phyloP scores from a whole-genome alignment of 2,888 invertebrate genomes.

The Tiliacea citrago region DNA sequence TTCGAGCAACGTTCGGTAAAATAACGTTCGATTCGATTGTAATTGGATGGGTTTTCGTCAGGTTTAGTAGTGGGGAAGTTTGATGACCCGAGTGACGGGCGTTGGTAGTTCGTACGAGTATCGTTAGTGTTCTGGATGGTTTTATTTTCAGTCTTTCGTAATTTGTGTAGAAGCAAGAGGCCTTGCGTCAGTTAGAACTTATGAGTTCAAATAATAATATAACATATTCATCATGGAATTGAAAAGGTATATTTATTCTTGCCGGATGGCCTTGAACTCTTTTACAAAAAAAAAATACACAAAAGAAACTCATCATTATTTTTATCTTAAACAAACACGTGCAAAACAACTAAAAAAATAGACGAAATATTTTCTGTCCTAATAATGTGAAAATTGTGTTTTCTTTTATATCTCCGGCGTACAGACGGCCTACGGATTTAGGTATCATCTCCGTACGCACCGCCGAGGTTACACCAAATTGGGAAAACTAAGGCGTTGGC shows the following conservation, averaged over 20 bases:
- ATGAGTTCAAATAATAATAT: background rate
- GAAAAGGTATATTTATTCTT: background rate
- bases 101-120: constrained; percentile 1
- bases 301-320: constrained; percentile 1
- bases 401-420: constrained; percentile 41
- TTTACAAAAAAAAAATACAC: background rate
- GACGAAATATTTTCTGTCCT: constrained; percentile 34
- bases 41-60: constrained; percentile 57
- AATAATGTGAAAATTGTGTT: constrained; percentile 55
- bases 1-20: constrained; percentile 41
- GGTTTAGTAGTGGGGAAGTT: constrained; percentile 35
- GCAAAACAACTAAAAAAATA: constrained; percentile 18
- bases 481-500: constrained; percentile 59
- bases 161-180: background rate
- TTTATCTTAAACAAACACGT: constrained; percentile 20
- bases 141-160: constrained; percentile 13
- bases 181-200: too few relatives aligned
- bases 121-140: background rate
- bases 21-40: constrained; percentile 58
- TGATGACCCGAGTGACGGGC: constrained; percentile 47
- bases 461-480: constrained; percentile 57
- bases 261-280: background rate
- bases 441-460: constrained; percentile 47
- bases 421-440: constrained; percentile 49
- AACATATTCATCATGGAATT: too few relatives aligned